Evolutionary conservation across 2,888 invertebrate species (phyloP), one percentile per base, ranked within the genome.

Genomic region (Chouioia cunea): DNA sequence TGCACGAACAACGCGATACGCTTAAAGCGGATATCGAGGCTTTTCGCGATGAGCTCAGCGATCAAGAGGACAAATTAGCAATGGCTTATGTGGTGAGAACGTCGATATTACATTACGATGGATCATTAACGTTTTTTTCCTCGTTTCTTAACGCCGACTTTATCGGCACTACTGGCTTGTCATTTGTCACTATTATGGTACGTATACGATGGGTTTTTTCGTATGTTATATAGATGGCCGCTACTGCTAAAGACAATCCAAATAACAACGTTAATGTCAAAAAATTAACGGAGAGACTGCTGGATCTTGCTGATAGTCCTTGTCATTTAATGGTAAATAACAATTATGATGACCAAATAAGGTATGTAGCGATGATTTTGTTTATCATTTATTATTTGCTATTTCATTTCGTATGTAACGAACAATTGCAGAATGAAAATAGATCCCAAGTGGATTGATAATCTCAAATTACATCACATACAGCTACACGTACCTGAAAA

Each of bases 401-500:
- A 48, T 48, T 10, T 18, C 10, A 43, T 50, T 50, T n/a, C 15
- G 2, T n/a, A 47, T 16, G 10, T 36, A 6, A 16, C 27, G 48
- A 20, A 44, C 54, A 27, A 60, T 70, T 63, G 8, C 58, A 88
- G 89, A 74, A 81, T 88, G 36, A 78, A 79, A 6, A 83, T 87
- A 1, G 87, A 89, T 23, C 4, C 62, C 0, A 18, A 57, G 4
- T 27, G 57, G 8, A n/a, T 60, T 20, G 48, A 58, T 6, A 57
- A 10, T 22, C 57, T 73, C n/a, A 57, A 58, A 6, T 8, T 43
- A 0, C 4, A 36, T 36, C 65, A 73, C 44, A 83, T 88, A n/a
- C 81, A 82, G 6, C 70, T 90, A 52, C 83, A 87, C 59, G 82
- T 87, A 10, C 86, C 86, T 47, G 75, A 81, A 0, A 79, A 79